Base-by-base conservation (phyloP, 2,113 vertebrate genomes). In the Pontoporia blainvillei region DNA sequence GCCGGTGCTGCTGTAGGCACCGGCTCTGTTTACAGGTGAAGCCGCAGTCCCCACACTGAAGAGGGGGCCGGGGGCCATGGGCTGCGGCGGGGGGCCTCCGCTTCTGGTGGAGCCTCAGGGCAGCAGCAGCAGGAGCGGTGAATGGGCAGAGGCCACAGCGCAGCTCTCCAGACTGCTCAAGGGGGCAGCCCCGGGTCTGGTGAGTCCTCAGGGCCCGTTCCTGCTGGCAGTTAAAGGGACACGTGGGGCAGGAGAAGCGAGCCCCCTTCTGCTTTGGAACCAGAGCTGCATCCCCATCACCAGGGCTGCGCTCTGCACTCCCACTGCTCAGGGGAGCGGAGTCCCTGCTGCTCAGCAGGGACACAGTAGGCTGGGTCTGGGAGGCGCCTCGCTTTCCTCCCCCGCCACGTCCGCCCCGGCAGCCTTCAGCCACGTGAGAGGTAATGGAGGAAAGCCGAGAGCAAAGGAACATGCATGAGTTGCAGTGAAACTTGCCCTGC, bases 1-100 rank as follows among this genome's bases (percentile, higher is more conserved):
- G 98, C 9, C 98, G 1, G 11, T 99, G 99, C 90, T 99, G 99
- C 6, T 97, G 94, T 96, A 99, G 98, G 96, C 99, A 98, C 1
- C 99, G 98, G 3, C 98, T 98, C 96, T 99, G 99, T 76, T 99
- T 99, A 92, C 99, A 99, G 88, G 99, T 99, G 83, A 99, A 99
- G 31, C 99, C 98, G 93, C 99, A 99, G 69, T 98, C 95, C 1
- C 96, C 66, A 6, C 99, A 99, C 71, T 99, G 99, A 3, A 99
- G 96, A 52, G 99, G 98, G 97, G 99, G 98, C 79, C 96, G 96
- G 87, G 98, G 96, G 3, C 96, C 99, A 97, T 85, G 97, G 97
- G 98, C 46, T 0, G 27, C 2, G 46, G 99, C 98, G 0, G 99
- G 98, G 76, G 99, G 99, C 46, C 98, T 90, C 17, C 97, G 91